Evolutionary conservation across 2,113 vertebrate genomes (phyloP).

Genomic region (Catharus bicknelli): DNA sequence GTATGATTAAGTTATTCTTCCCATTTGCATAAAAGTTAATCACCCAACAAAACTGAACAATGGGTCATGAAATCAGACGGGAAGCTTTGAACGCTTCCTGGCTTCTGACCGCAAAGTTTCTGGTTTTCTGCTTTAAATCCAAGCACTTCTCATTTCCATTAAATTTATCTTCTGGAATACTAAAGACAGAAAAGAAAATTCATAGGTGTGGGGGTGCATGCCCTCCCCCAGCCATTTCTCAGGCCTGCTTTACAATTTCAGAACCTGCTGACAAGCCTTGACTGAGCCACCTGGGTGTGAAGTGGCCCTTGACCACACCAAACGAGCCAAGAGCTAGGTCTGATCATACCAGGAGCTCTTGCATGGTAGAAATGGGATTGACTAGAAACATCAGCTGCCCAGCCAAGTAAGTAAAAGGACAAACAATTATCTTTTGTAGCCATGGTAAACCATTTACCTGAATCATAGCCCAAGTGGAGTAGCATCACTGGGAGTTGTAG

Average conservation of each 20-base stretch:
- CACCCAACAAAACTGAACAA: not conserved
- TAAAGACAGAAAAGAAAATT: slow-evolving; percentile 1
- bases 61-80: not conserved
- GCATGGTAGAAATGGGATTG: too few species aligned
- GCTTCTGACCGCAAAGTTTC: not conserved
- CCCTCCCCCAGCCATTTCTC: rapidly evolving
- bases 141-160: not conserved
- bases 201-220: not conserved
- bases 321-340: too few species aligned
- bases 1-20: not conserved
- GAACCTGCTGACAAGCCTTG: not conserved
- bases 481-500: not conserved
- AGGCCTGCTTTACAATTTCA: not conserved
- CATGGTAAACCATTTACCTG: too few species aligned
- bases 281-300: not conserved
- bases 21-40: not conserved
- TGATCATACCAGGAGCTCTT: too few species aligned
- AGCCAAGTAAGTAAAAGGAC: too few species aligned
- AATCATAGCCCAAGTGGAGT: not conserved
- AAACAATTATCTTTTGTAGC: too few species aligned
- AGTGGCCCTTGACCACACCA: rapidly evolving
- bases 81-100: not conserved
- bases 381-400: too few species aligned
- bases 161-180: not conserved
- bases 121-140: not conserved